These are phyloP conservation scores for Zosterops japonicus DNA, from an alignment of 2,113 vertebrate species.

Conservation along the genomic window DNA sequence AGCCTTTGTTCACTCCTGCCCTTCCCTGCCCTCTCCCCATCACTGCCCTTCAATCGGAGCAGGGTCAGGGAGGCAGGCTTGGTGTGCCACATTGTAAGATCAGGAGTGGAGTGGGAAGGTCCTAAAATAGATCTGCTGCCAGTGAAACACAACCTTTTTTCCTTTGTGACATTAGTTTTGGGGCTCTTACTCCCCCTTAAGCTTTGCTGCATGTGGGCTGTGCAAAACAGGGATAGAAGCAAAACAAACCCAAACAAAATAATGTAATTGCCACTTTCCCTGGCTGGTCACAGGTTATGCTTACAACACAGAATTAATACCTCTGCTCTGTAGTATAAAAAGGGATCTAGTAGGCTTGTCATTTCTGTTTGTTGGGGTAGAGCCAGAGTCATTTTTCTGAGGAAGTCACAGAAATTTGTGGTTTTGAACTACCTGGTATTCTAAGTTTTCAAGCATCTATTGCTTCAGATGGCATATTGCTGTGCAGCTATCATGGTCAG, in stretches of 20 bases:
- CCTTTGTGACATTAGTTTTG: background rate
- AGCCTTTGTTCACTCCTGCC: background rate
- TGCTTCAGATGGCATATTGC: slow-evolving; percentile 20
- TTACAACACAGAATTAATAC: slow-evolving; percentile 18
- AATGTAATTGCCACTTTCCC: background rate
- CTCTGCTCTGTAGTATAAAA: background rate
- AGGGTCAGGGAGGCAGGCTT: background rate
- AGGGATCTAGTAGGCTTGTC: background rate
- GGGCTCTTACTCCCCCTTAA: background rate
- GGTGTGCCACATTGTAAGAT: background rate
- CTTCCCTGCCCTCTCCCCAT: background rate
- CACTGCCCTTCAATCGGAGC: background rate
- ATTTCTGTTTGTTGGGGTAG: background rate
- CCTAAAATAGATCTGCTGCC: background rate
- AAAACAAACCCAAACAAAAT: slow-evolving; percentile 10
- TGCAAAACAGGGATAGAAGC: background rate
- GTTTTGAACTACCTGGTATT: background rate
- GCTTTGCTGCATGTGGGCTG: background rate
- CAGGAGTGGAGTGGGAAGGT: background rate
- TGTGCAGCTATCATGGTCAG: slow-evolving; percentile 40
- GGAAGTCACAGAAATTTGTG: background rate
- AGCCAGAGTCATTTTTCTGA: background rate
- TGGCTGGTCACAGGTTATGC: slow-evolving; percentile 7
- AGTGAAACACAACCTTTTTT: background rate
- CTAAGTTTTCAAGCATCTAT: background rate